Evolutionary conservation across 2,113 vertebrate species (phyloP).

Genomic region (Grus americana): DNA sequence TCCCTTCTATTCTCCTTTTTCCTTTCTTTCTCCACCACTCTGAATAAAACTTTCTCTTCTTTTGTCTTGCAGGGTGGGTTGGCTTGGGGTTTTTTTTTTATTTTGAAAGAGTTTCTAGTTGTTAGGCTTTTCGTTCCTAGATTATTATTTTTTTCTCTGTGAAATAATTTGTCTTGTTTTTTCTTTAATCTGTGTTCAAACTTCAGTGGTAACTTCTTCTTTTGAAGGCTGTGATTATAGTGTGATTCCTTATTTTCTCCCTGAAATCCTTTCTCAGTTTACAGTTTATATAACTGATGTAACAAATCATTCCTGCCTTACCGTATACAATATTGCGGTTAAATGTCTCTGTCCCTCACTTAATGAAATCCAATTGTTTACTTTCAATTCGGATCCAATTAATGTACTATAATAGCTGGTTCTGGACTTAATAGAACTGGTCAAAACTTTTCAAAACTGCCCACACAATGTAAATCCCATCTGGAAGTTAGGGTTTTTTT

Average conservation of each 20-base stretch:
- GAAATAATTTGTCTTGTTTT: neutral
- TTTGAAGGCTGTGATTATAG: neutral
- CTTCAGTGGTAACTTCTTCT: neutral
- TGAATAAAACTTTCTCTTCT: neutral
- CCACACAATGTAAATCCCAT: slow-evolving; percentile 15
- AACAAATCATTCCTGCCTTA: slow-evolving; percentile 6
- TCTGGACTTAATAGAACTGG: slow-evolving; percentile 1
- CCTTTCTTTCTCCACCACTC: neutral
- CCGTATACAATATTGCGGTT: neutral
- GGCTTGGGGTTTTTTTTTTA: neutral
- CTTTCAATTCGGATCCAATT: neutral
- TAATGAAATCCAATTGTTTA: slow-evolving; percentile 28
- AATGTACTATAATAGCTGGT: neutral
- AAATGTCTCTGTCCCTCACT: neutral
- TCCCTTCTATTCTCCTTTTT: neutral
- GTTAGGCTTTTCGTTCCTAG: neutral
- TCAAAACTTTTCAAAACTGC: slow-evolving; percentile 30
- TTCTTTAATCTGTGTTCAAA: neutral
- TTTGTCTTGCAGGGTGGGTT: neutral
- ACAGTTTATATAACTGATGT: neutral
- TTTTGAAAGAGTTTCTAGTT: neutral
- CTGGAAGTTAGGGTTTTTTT: slow-evolving; percentile 37
- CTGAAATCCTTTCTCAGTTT: neutral
- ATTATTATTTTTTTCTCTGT: neutral
- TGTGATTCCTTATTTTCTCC: neutral